Percentiles rank a stretch among this genome's conserved stretches.
phyloP scores from a whole-genome alignment of 2,888 invertebrate species.

The Himalopsyche tibetana region DNA sequence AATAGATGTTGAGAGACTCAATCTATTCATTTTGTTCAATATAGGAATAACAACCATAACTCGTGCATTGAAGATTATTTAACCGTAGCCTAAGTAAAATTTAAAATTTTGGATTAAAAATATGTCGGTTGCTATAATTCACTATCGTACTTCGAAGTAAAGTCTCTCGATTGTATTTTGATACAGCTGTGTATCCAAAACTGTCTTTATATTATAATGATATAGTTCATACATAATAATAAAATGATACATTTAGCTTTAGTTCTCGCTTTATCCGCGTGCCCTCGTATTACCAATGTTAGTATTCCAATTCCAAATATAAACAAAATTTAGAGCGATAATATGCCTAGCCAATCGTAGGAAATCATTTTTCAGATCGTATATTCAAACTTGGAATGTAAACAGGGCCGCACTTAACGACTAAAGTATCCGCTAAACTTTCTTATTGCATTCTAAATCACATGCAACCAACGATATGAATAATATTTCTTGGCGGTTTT shows the following conservation, averaged over 20 bases:
- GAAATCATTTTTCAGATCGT: conserved; percentile 16
- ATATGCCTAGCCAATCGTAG: conserved; percentile 30
- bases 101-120: no score
- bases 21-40: no score
- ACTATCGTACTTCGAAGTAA: no score
- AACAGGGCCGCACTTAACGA: conserved; percentile 36
- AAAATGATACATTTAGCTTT: not conserved
- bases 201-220: no score
- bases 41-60: no score
- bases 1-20: no score
- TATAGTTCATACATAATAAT: no score
- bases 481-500: conserved; percentile 49
- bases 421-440: conserved; percentile 52
- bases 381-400: conserved; percentile 34
- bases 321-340: conserved; percentile 30
- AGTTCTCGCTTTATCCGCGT: not conserved
- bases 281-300: not conserved
- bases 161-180: no score
- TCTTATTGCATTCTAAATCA: conserved; percentile 60
- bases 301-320: conserved; percentile 6
- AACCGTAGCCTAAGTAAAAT: no score
- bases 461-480: conserved; percentile 56
- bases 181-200: no score
- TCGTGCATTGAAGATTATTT: no score
- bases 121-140: no score